phyloP scores from a whole-genome alignment of 2,888 invertebrate species.

The Oligia latruncula region DNA sequence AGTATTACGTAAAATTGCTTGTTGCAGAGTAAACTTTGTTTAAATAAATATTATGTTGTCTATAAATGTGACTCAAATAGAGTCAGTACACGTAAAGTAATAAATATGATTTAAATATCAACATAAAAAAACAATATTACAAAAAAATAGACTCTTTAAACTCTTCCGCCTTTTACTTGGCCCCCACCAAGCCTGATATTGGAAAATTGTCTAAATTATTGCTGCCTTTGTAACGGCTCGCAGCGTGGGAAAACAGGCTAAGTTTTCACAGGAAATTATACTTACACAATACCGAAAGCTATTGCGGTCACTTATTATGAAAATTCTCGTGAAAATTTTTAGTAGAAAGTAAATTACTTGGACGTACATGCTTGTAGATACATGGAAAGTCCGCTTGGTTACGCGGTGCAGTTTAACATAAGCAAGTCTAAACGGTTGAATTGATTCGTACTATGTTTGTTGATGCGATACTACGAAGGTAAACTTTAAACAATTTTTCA shows the following conservation, averaged over 20 bases:
- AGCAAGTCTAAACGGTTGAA: constrained; percentile 18
- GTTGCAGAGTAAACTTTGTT: neutral
- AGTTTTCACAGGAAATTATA: constrained; percentile 82
- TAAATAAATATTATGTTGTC: neutral
- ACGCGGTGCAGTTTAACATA: neutral
- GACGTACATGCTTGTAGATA: constrained; percentile 25
- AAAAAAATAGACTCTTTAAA: neutral
- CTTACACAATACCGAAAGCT: constrained; percentile 70
- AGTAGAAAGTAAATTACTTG: constrained; percentile 28
- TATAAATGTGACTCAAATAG: neutral
- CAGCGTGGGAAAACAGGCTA: constrained; percentile 86
- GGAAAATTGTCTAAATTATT: constrained; percentile 90
- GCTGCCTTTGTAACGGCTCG: constrained; percentile 81
- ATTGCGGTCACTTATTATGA: constrained; percentile 64
- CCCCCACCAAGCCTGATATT: constrained; percentile 81
- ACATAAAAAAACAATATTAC: neutral
- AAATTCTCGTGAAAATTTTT: constrained; percentile 40
- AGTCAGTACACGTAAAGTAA: neutral
- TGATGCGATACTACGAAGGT: neutral
- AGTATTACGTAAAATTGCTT: too few relatives aligned
- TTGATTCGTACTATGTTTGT: neutral
- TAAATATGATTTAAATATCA: neutral
- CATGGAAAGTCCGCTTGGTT: constrained; percentile 8
- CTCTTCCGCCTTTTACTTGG: constrained; percentile 57
- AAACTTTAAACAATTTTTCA: neutral